A percentile compares a stretch with the other conserved stretches of the same genome.
Conservation (phyloP, 2,113 vertebrate species). For the Mesitornis unicolor region DNA sequence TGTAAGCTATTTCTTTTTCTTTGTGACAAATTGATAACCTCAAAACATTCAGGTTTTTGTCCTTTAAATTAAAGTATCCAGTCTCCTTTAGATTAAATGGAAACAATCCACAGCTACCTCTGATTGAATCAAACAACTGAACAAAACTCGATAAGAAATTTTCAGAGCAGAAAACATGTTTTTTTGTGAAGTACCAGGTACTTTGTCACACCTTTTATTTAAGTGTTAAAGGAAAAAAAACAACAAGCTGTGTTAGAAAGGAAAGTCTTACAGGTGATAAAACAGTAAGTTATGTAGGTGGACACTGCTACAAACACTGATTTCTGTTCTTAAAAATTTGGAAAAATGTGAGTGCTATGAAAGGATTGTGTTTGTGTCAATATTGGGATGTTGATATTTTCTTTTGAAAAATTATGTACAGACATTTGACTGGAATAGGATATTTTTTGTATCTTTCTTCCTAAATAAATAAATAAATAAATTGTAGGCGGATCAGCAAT, state of each 20-base stretch:
- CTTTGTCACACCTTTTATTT: not conserved
- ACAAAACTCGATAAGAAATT: too few relatives aligned
- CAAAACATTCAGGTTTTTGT: not conserved
- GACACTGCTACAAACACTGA: not conserved
- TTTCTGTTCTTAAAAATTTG: not conserved
- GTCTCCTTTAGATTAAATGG: not conserved
- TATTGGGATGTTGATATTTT: not conserved
- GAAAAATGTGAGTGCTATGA: rapidly evolving
- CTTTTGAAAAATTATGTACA: not conserved
- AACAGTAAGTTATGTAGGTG: not conserved
- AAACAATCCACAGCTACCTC: not conserved
- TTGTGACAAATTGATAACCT: not conserved
- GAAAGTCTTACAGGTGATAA: not conserved
- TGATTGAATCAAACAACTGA: not conserved
- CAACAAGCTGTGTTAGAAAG: not conserved
- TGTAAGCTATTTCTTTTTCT: not conserved
- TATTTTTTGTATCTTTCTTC: not conserved
- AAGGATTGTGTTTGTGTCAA: not conserved
- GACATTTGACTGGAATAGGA: not conserved
- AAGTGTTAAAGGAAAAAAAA: not conserved
- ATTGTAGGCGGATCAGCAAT: not conserved
- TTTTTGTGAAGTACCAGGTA: not conserved
- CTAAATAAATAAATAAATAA: not conserved
- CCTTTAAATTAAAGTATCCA: not conserved
- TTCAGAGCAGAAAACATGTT: not conserved